Conservation (phyloP, 1,140 invertebrate genomes). For the Sarcophaga peregrina region DNA sequence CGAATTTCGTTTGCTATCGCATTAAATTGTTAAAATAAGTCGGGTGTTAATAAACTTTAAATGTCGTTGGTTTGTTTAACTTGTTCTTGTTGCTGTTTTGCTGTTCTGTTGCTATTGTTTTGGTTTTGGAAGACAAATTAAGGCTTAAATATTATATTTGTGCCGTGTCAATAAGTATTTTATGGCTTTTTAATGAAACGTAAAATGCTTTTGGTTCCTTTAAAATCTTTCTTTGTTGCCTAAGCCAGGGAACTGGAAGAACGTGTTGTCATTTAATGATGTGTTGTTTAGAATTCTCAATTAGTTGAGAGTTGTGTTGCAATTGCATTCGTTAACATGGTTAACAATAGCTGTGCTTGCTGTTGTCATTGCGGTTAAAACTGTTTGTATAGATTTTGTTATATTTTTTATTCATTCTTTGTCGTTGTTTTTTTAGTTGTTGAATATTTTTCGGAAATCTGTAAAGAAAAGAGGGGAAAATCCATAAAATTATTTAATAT, state of each 20-base stretch:
- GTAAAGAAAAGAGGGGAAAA: not conserved
- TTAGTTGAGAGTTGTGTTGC: conserved; percentile 24
- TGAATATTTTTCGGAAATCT: not conserved
- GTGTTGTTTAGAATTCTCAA: conserved; percentile 33
- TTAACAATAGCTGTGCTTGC: not conserved
- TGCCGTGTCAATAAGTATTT: not conserved
- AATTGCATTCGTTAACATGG: conserved; percentile 4
- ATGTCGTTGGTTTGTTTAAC: not conserved
- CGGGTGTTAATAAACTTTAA: conserved; percentile 8
- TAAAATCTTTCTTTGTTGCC: not conserved
- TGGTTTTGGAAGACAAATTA: too few relatives aligned
- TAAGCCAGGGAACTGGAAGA: not conserved
- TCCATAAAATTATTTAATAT: too few relatives aligned
- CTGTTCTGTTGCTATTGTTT: not conserved
- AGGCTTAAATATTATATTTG: not conserved
- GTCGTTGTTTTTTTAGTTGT: not conserved
- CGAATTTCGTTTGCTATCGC: not conserved
- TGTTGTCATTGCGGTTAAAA: not conserved
- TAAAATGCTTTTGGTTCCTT: not conserved
- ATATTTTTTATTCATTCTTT: not conserved
- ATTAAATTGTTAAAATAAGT: not conserved
- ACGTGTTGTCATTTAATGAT: conserved; percentile 34
- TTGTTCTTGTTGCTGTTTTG: not conserved
- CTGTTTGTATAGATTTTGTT: not conserved
- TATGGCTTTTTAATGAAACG: not conserved